Base-by-base conservation (phyloP, 37 sponge, comb jelly and placozoan species). In the Spongilla lacustris region DNA sequence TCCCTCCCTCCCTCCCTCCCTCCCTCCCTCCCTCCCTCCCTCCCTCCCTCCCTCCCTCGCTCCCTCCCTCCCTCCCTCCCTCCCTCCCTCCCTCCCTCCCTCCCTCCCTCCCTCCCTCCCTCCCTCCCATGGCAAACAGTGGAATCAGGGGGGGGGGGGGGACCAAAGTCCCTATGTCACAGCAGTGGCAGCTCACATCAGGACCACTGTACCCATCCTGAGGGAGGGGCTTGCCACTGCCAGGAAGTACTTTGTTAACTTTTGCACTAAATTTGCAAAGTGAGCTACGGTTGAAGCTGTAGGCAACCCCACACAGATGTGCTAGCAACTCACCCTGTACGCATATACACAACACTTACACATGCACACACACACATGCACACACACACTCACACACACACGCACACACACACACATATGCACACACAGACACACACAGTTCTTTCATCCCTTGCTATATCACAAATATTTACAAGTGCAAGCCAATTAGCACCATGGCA, bases 241-340 rank as follows among this genome's bases (percentile, higher is more conserved):
- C 75, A 85, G 97, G 67, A 99, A 99, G 77, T 99, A 97, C 78
- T 99, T 99, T 79, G 81, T 92, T 71, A 95, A 99, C 86, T 97
- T 97, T 87, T 99, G 99, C 71, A 94, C 96, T 84, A 99, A 97
- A 81, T 94, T 99, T 87, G 99, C 95, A 28, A 91, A 98, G 95
- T 93, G 69, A 89, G 95, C 69, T 5, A 32, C 2, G 13, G 50
- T 8, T 0, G 24, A 23, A 1, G 46, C 26, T 50, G 31, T 17
- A 34, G 12, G 58, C 58, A 17, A 19, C 11, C 21, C 4, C 19
- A 19, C 58, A 10, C 58, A 58, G 4, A 17, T 58, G 58, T 1
- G 58, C 19, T 17, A 58, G 58, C 1, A 58, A 17, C 58, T 19
- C 58, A 58, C 19, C 58, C 11, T 17, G 58, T 58, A 17, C 11